Evolutionary conservation across 2,888 invertebrate genomes (phyloP).

Genomic region (Drosophila hamatofila): DNA sequence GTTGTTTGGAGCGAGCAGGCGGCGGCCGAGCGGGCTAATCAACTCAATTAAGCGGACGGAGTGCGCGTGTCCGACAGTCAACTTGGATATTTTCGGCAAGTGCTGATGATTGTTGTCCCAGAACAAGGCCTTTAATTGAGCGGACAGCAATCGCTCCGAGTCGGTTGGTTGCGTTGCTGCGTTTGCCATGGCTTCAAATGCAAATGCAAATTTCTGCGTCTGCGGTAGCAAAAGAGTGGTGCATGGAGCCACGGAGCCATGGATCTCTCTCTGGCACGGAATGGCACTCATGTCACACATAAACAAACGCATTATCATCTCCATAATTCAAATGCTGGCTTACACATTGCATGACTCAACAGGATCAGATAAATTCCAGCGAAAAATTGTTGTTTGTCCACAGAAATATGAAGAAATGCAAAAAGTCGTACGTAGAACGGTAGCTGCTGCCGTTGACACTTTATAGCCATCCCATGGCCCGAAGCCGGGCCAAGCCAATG

Average conservation of each 20-base stretch:
- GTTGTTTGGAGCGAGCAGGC: not conserved
- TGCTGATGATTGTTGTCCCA: slow-evolving; percentile 49
- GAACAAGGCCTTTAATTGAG: slow-evolving; percentile 75
- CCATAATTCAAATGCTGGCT: slow-evolving; percentile 77
- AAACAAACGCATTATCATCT: slow-evolving; percentile 78
- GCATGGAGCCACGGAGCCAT: slow-evolving; percentile 14
- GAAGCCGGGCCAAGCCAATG: slow-evolving; percentile 15
- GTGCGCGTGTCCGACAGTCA: slow-evolving; percentile 63
- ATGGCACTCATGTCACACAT: slow-evolving; percentile 64
- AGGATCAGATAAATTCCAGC: slow-evolving; percentile 70
- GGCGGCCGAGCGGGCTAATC: slow-evolving; percentile 64
- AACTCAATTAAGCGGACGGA: slow-evolving; percentile 76
- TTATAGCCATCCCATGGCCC: slow-evolving; percentile 48
- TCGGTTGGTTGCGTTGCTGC: slow-evolving; percentile 40
- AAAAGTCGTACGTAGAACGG: slow-evolving; percentile 70
- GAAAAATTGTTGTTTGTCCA: slow-evolving; percentile 65
- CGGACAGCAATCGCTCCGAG: slow-evolving; percentile 15
- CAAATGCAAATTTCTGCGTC: slow-evolving; percentile 50
- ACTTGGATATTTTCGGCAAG: slow-evolving; percentile 44
- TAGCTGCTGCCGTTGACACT: slow-evolving; percentile 78
- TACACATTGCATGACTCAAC: slow-evolving; percentile 77
- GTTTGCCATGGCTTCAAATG: slow-evolving; percentile 34
- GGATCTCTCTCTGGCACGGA: slow-evolving; percentile 40
- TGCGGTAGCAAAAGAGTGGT: slow-evolving; percentile 9
- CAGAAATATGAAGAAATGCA: slow-evolving; percentile 74